phyloP scores from a whole-genome alignment of 1,140 invertebrate species.

The Heliconius hewitsoni region DNA sequence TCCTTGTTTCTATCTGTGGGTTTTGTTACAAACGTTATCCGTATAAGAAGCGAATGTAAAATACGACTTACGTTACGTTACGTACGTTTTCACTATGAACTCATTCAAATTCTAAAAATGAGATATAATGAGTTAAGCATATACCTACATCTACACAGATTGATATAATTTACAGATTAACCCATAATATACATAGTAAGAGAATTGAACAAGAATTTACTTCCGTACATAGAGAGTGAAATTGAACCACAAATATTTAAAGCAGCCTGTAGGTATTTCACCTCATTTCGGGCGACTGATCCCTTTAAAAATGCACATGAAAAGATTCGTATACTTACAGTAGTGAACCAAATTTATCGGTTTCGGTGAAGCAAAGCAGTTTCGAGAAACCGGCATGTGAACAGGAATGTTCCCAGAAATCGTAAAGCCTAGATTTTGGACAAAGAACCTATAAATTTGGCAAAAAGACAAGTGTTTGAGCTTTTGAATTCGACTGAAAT shows the following conservation, averaged over 20 bases:
- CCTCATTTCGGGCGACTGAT: constrained; percentile 12
- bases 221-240: neutral
- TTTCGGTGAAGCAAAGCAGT: constrained; percentile 9
- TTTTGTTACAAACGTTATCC: too few species aligned
- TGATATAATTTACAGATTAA: neutral
- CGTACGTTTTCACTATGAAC: too few species aligned
- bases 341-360: constrained; percentile 19
- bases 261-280: constrained; percentile 1
- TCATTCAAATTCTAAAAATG: too few species aligned
- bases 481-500: neutral
- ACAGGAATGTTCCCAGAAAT: neutral
- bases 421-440: constrained; percentile 2
- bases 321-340: constrained; percentile 17
- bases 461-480: neutral
- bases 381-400: constrained; percentile 5
- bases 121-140: too few species aligned
- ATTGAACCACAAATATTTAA: constrained; percentile 7
- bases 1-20: too few species aligned
- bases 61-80: too few species aligned
- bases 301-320: constrained; percentile 19
- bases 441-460: neutral
- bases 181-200: neutral
- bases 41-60: too few species aligned
- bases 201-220: neutral
- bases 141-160: too few species aligned